Conservation (phyloP, 2,888 invertebrate genomes). For the Erebia palarica region DNA sequence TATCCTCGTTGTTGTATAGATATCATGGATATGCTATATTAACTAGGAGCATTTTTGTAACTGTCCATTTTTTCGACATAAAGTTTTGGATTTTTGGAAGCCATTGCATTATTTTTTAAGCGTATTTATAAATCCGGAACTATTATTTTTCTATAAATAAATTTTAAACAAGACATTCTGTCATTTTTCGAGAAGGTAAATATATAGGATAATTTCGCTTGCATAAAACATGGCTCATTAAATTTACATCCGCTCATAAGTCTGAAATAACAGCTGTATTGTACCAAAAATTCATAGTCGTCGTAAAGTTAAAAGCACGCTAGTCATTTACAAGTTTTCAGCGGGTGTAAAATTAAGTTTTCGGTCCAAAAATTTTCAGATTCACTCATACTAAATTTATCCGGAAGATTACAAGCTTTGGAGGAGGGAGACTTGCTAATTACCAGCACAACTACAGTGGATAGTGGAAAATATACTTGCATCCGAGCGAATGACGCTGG, state of each 20-base stretch:
- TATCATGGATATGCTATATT: background rate
- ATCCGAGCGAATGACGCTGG: slow-evolving; percentile 95
- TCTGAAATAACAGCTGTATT: background rate
- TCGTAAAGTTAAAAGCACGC: slow-evolving; percentile 33
- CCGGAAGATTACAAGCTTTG: slow-evolving; percentile 91
- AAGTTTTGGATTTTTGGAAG: too few species aligned
- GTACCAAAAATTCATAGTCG: slow-evolving; percentile 29
- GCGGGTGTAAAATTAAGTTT: slow-evolving; percentile 3
- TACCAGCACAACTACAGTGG: slow-evolving; percentile 90
- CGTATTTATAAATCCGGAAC: too few species aligned
- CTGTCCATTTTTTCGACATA: too few species aligned
- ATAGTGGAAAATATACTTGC: slow-evolving; percentile 95
- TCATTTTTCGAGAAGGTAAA: background rate
- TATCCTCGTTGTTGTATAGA: background rate
- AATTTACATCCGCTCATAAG: slow-evolving; percentile 7
- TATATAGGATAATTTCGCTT: background rate
- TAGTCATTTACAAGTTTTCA: slow-evolving; percentile 11
- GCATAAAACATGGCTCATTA: slow-evolving; percentile 3
- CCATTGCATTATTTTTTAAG: too few species aligned
- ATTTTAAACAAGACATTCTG: background rate
- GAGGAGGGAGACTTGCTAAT: slow-evolving; percentile 95
- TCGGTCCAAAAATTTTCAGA: slow-evolving; percentile 55
- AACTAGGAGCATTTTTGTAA: background rate
- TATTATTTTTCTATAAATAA: background rate
- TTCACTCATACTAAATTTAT: slow-evolving; percentile 72